Evolutionary conservation across 2,888 invertebrate species (phyloP).

Genomic region (Ceriagrion tenellum): DNA sequence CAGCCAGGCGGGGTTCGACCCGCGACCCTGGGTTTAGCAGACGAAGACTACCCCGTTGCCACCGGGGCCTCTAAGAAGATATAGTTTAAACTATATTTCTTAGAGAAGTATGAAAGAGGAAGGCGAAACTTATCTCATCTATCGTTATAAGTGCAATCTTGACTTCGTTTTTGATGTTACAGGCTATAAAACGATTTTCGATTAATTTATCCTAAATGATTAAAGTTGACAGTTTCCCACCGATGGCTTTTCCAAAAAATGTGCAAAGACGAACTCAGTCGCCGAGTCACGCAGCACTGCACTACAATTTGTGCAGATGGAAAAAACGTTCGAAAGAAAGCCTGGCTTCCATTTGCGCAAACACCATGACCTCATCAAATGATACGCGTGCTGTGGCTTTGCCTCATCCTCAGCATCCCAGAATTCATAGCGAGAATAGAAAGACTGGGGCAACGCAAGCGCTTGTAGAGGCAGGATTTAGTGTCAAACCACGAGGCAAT

Average conservation of each 20-base stretch:
- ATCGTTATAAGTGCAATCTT: too few relatives aligned
- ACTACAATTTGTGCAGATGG: neutral
- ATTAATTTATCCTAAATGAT: neutral
- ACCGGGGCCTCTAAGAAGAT: too few relatives aligned
- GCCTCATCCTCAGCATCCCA: neutral
- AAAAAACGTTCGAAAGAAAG: neutral
- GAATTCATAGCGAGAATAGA: conserved; percentile 23
- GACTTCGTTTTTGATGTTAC: too few relatives aligned
- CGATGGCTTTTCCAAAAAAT: neutral
- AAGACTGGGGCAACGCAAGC: conserved; percentile 10
- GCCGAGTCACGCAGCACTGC: neutral
- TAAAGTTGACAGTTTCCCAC: neutral
- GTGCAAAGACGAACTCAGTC: neutral
- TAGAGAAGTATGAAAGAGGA: too few relatives aligned
- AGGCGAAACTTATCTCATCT: too few relatives aligned
- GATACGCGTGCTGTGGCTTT: neutral
- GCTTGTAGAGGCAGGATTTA: neutral
- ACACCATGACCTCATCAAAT: neutral
- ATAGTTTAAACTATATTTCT: too few relatives aligned
- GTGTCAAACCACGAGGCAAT: neutral
- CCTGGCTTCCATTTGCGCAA: neutral
- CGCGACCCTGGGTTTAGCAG: too few relatives aligned
- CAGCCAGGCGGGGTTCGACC: too few relatives aligned
- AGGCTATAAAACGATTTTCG: too few relatives aligned
- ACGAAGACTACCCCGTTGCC: too few relatives aligned